Evolutionary conservation across 2,113 vertebrate genomes (phyloP).

Genomic region (Sinocyclocheilus grahami): DNA sequence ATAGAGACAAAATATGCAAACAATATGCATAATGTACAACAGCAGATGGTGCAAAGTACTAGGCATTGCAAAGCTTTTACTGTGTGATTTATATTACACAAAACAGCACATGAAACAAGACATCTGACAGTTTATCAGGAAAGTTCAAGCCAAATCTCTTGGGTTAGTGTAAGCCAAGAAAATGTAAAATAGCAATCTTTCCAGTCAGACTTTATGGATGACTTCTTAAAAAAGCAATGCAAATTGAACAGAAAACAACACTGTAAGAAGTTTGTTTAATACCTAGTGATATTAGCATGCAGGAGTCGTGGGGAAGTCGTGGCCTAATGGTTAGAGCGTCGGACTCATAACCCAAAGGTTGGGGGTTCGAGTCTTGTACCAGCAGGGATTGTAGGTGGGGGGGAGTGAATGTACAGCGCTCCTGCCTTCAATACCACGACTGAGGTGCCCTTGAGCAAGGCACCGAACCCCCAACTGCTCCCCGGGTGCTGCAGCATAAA

Average conservation of each 20-base stretch:
- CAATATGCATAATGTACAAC: not conserved
- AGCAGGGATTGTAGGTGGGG: too few species aligned
- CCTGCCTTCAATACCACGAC: too few species aligned
- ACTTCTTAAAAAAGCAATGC: not conserved
- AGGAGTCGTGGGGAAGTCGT: not conserved
- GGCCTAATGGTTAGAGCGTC: too few species aligned
- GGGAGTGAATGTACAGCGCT: too few species aligned
- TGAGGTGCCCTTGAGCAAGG: too few species aligned
- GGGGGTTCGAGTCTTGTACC: too few species aligned
- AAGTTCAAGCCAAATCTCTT: not conserved
- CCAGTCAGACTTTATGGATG: not conserved
- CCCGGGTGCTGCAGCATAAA: too few species aligned
- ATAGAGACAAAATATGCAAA: not conserved
- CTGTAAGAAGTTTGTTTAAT: constrained; percentile 9
- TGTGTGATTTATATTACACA: not conserved
- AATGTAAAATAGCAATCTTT: not conserved
- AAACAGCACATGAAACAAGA: not conserved
- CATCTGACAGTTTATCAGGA: not conserved
- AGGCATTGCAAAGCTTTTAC: not conserved
- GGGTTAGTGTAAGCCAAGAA: not conserved
- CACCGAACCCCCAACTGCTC: too few species aligned
- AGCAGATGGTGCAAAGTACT: not conserved
- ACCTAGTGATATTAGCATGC: not conserved
- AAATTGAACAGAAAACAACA: not conserved
- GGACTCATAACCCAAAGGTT: too few species aligned